phyloP scores from a whole-genome alignment of 2,888 invertebrate genomes.

The Dione juno region DNA sequence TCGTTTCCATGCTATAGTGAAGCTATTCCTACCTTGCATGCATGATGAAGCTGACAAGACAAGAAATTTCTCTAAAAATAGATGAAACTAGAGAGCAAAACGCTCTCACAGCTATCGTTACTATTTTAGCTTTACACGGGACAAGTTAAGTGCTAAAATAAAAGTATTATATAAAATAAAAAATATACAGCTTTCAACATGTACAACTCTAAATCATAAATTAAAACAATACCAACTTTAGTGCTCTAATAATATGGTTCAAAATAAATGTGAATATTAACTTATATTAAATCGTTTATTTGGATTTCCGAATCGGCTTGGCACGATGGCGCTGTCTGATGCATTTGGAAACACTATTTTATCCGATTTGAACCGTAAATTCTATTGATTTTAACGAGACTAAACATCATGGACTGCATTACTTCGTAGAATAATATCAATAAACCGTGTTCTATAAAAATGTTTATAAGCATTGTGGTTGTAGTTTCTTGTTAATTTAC shows the following conservation, averaged over 20 bases:
- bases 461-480: neutral
- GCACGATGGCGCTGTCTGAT: constrained; percentile 1
- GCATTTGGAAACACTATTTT: constrained; percentile 17
- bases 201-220: neutral
- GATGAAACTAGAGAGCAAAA: too few species aligned
- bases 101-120: too few species aligned
- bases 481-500: too few species aligned
- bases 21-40: too few species aligned
- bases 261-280: neutral
- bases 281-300: constrained; percentile 1
- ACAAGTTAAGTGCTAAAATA: too few species aligned
- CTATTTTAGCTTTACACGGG: too few species aligned
- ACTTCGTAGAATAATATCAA: neutral
- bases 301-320: constrained; percentile 9
- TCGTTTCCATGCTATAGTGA: too few species aligned
- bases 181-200: neutral
- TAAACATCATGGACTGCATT: constrained; percentile 15
- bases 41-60: too few species aligned
- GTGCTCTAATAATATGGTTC: neutral
- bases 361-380: neutral
- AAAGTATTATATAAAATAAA: too few species aligned
- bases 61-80: too few species aligned
- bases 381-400: neutral
- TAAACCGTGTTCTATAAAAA: neutral
- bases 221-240: neutral